Base-by-base conservation (phyloP, 2,888 invertebrate species). In the Synergus japonicus region DNA sequence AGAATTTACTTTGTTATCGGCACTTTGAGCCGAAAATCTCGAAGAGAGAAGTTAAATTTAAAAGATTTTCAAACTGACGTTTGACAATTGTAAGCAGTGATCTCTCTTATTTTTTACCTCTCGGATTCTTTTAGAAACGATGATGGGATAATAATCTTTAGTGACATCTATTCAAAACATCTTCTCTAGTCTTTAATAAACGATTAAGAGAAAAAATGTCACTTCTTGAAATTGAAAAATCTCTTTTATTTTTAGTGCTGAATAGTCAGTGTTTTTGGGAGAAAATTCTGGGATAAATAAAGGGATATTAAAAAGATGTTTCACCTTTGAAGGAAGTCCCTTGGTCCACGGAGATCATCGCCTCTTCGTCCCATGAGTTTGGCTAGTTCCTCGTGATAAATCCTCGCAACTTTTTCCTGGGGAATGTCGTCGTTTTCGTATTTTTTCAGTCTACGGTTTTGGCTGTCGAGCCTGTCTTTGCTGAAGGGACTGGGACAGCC, bases 381-480 rank as follows among this genome's bases (percentile, higher is more conserved):
- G 80, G 97, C 96, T 83, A 98, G 93, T 91, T 99, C 98, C 91
- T 98, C 98, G 89, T 98, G 98, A 91, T 98, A 98, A 89, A 98
- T 97, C 89, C 98, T 95, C 64, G 97, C 96, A 88, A 98, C 97
- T 93, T 98, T 98, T 91, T 99, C 99, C 91, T 98, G 98, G 60
- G 98, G 97, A 93, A 98, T 97, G 93, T 98, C 98, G 92, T 97
- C 97, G 93, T 97, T 97, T 92, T 97, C 97, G 93, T 97, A 97
- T 89, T 97, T 97, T 90, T 97, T 96, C 90, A 97, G 93, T 91
- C 96, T 94, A 91, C 96, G 94, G 88, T 95, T 96, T 91, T 96
- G 95, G 89, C 90, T 91, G 85, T 91, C 92, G 81, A 91, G 85
- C 86, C 90, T 91, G 89, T 95, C 95, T 93, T 95, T 95, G 81